phyloP scores from a whole-genome alignment of 2,888 invertebrate genomes.

The Drosophila peninsularis region DNA sequence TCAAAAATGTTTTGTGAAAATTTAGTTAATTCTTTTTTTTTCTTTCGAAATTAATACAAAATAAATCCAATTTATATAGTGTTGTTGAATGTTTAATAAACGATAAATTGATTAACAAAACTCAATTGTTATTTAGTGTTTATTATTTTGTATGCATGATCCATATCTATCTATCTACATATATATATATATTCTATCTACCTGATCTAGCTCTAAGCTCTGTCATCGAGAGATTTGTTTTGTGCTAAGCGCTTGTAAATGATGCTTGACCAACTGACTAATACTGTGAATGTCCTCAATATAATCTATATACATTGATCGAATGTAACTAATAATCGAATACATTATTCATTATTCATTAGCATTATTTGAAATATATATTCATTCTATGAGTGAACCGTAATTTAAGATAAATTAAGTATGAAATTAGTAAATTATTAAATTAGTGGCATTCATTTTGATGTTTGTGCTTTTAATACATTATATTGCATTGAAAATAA shows the following conservation, averaged over 20 bases:
- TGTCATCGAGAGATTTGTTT: constrained; percentile 38
- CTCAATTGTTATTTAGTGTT: constrained; percentile 54
- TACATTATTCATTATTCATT: constrained; percentile 14
- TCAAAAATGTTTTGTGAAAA: constrained; percentile 40
- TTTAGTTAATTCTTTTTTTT: constrained; percentile 42
- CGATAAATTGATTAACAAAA: constrained; percentile 67
- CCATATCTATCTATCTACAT: constrained; percentile 3
- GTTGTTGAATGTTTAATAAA: constrained; percentile 78
- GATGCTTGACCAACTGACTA: constrained; percentile 41
- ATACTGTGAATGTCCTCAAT: constrained; percentile 32
- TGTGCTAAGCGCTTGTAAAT: constrained; percentile 49
- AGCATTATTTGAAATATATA: neutral
- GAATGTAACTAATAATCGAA: constrained; percentile 22
- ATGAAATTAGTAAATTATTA: neutral
- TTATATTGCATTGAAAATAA: neutral
- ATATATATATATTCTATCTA: neutral
- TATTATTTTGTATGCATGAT: constrained; percentile 60
- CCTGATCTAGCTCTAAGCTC: constrained; percentile 28
- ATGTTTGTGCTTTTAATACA: neutral
- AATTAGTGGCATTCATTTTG: constrained; percentile 5
- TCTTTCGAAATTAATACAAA: constrained; percentile 34
- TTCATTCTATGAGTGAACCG: neutral
- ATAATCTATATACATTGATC: constrained; percentile 8
- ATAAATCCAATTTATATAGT: constrained; percentile 42
- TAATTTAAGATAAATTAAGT: neutral